Evolutionary conservation across 2,888 invertebrate species (phyloP).

Genomic region (Mycogona germanica): DNA sequence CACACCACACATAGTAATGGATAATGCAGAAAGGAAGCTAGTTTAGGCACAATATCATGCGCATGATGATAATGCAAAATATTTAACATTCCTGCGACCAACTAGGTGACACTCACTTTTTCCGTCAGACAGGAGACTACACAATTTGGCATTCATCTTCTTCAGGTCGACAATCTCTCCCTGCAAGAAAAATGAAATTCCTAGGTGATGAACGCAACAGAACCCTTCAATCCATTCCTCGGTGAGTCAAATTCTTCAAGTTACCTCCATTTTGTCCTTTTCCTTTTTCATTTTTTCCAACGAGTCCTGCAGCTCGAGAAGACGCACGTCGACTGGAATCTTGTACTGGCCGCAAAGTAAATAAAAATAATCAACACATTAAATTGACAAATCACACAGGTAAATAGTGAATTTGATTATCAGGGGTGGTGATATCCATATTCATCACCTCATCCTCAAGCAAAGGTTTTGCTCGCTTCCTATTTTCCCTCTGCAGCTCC

Average conservation of each 20-base stretch:
- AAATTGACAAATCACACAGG: too few relatives aligned
- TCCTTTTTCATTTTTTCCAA: constrained; percentile 9
- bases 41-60: too few relatives aligned
- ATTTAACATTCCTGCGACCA: too few relatives aligned
- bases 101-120: constrained; percentile 59
- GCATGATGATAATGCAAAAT: too few relatives aligned
- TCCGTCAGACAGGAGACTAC: constrained; percentile 53
- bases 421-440: too few relatives aligned
- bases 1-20: too few relatives aligned
- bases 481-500: too few relatives aligned
- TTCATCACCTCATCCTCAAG: too few relatives aligned
- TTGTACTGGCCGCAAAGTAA: background rate
- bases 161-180: constrained; percentile 52
- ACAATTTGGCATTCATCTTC: constrained; percentile 54
- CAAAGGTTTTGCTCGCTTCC: too few relatives aligned
- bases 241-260: background rate
- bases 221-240: background rate
- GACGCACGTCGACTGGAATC: background rate
- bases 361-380: too few relatives aligned
- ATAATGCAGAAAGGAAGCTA: too few relatives aligned
- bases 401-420: too few relatives aligned
- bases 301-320: background rate
- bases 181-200: constrained; percentile 30
- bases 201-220: background rate
- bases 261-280: constrained; percentile 4